phyloP scores from a whole-genome alignment of 2,797 vertebrate species.

The Sebastes hubbsi region DNA sequence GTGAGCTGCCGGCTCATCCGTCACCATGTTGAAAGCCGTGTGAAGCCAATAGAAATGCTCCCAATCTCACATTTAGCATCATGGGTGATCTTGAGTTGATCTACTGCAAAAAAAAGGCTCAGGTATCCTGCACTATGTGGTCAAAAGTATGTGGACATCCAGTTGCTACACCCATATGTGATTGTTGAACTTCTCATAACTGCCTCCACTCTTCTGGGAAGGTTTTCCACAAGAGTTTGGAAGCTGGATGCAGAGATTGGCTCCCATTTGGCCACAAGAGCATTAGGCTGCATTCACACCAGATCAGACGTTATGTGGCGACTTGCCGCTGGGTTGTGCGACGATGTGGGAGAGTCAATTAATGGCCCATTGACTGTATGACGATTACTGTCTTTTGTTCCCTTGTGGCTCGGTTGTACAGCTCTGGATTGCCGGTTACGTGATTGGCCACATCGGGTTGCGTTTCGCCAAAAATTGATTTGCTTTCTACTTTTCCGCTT shows the following conservation, averaged over 20 bases:
- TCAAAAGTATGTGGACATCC: background rate
- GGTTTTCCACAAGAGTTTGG: background rate
- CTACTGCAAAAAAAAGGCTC: too few relatives aligned
- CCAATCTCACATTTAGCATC: background rate
- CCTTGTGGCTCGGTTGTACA: too few relatives aligned
- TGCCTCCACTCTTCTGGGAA: background rate
- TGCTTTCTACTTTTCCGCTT: too few relatives aligned
- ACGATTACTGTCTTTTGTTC: accelerated
- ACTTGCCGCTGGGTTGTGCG: too few relatives aligned
- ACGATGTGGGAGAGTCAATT: too few relatives aligned
- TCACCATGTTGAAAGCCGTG: background rate
- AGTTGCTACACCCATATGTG: background rate
- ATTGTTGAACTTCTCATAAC: background rate
- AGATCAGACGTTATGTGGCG: too few relatives aligned
- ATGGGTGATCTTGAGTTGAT: slow-evolving; percentile 3
- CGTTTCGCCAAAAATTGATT: accelerated
- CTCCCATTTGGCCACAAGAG: background rate
- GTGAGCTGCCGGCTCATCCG: background rate
- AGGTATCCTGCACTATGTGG: background rate
- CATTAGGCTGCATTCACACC: background rate
- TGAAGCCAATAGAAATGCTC: background rate
- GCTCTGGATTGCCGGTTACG: too few relatives aligned
- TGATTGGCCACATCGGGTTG: too few relatives aligned
- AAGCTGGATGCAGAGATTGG: background rate
- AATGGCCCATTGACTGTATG: too few relatives aligned